Evolutionary conservation across 2,113 vertebrate genomes (phyloP).

Genomic region (Mastomys natalensis): DNA sequence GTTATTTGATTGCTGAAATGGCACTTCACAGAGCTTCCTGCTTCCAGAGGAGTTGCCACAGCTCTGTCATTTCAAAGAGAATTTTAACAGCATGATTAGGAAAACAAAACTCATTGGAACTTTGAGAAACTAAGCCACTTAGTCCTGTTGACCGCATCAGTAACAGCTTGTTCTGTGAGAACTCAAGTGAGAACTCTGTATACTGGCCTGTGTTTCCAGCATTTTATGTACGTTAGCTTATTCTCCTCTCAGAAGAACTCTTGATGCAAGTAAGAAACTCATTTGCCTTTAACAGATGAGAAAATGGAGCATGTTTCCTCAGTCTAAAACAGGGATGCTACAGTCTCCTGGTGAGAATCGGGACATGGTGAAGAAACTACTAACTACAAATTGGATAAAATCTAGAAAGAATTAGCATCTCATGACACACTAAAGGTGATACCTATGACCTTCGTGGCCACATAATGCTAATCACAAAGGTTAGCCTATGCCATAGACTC

Average conservation of each 20-base stretch:
- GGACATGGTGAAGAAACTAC: neutral
- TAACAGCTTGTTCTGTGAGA: neutral
- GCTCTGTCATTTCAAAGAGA: slow-evolving; percentile 18
- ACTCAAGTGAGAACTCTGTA: neutral
- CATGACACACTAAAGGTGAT: neutral
- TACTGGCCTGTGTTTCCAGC: neutral
- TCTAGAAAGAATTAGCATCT: neutral
- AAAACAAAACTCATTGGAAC: neutral
- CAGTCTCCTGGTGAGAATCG: neutral
- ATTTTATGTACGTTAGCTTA: neutral
- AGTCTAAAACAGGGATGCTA: neutral
- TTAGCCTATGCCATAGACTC: neutral
- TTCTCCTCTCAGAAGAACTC: neutral
- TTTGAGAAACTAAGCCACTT: neutral
- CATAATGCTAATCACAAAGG: fast-evolving
- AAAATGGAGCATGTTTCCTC: neutral
- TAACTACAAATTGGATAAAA: neutral
- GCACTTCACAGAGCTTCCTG: neutral
- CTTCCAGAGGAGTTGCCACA: neutral
- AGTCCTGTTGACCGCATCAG: neutral
- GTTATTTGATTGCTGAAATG: neutral
- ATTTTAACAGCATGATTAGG: neutral
- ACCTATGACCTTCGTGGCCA: neutral
- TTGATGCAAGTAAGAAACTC: neutral
- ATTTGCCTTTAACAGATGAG: neutral